These are phyloP conservation scores for Aythya baeri DNA, from an alignment of 2,113 vertebrate genomes.

Conservation along the genomic window DNA sequence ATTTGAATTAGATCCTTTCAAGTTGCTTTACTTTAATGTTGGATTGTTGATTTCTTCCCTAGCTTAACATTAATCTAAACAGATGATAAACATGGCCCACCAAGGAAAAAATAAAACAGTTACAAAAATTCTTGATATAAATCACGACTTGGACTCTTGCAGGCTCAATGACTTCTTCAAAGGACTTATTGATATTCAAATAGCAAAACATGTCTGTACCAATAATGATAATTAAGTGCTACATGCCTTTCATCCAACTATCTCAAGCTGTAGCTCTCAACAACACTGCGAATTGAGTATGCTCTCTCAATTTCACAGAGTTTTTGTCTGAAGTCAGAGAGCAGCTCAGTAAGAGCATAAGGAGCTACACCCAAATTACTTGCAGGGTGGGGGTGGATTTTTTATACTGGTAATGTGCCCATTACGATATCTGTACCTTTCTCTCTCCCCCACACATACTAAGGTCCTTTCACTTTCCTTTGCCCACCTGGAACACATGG, in stretches of 20 bases:
- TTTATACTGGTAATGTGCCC: fast-evolving
- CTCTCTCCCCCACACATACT: fast-evolving
- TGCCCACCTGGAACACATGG: not conserved
- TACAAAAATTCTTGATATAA: slow-evolving; percentile 35
- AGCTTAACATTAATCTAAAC: not conserved
- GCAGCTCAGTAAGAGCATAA: not conserved
- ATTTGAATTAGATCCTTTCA: slow-evolving; percentile 37
- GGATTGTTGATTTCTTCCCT: not conserved
- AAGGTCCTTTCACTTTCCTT: not conserved
- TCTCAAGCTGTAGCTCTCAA: slow-evolving; percentile 9
- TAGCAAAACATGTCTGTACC: slow-evolving; percentile 28
- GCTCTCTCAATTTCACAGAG: not conserved
- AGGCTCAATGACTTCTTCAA: slow-evolving; percentile 56
- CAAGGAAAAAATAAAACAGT: not conserved
- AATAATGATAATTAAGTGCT: slow-evolving; percentile 56
- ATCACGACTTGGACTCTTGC: slow-evolving; percentile 5
- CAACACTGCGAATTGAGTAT: not conserved
- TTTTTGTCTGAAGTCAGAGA: not conserved
- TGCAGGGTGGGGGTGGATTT: not conserved
- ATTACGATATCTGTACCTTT: not conserved
- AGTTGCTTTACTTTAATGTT: slow-evolving; percentile 30
- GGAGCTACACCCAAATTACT: not conserved
- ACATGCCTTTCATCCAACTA: slow-evolving; percentile 39
- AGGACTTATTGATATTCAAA: slow-evolving; percentile 49
- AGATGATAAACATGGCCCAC: slow-evolving; percentile 11